A percentile compares a stretch with the other conserved stretches of the same genome.
These are phyloP conservation scores for Drosophila grimshawi DNA, from an alignment of 1,140 invertebrate species.

Conservation along the genomic window DNA sequence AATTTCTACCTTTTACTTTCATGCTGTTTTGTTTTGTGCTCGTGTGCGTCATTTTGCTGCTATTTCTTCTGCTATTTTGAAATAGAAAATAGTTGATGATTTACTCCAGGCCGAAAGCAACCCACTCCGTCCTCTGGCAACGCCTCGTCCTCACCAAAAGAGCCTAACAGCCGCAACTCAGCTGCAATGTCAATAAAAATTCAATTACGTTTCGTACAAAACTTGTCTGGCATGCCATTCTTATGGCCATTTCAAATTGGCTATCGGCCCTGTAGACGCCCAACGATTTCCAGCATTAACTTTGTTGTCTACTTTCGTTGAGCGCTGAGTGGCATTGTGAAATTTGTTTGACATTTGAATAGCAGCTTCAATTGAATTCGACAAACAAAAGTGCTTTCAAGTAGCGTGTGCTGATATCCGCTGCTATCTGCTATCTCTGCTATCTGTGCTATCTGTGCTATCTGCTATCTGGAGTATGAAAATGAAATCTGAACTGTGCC, in stretches of 20 bases:
- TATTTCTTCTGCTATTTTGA: constrained; percentile 10
- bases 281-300: constrained; percentile 48
- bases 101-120: constrained; percentile 16
- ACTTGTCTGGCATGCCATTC: constrained; percentile 57
- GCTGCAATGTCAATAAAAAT: constrained; percentile 79
- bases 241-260: constrained; percentile 69
- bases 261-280: constrained; percentile 37
- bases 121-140: background rate
- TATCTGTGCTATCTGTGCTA: background rate
- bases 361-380: constrained; percentile 49
- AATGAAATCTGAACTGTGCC: constrained; percentile 54
- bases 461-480: constrained; percentile 1
- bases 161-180: constrained; percentile 5
- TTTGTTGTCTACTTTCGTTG: constrained; percentile 56
- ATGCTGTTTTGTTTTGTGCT: constrained; percentile 6
- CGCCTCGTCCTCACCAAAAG: background rate
- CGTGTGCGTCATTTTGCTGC: constrained; percentile 23
- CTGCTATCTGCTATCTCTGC: background rate
- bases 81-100: constrained; percentile 22
- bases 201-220: constrained; percentile 71
- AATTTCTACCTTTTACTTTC: constrained; percentile 29
- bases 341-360: constrained; percentile 70
- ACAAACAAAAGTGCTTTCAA: constrained; percentile 34
- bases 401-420: constrained; percentile 19
- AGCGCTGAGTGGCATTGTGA: constrained; percentile 43